Base-by-base conservation (phyloP, 2,797 vertebrate genomes). In the Meda fulgida region DNA sequence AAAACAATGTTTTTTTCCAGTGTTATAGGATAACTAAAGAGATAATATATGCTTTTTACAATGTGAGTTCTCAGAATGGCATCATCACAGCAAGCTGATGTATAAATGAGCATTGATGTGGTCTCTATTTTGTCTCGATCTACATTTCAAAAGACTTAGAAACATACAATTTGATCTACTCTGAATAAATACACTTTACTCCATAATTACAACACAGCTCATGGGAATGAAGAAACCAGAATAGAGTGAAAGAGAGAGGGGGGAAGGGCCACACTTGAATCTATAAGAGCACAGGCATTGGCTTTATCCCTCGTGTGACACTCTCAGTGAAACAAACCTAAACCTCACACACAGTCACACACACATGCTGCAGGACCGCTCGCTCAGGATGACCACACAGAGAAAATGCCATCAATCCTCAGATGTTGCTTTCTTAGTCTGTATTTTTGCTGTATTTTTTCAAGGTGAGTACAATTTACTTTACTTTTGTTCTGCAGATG, bases 291-390 rank as follows among this genome's bases (percentile, higher is more conserved):
- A 88, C 84, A 87, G 85, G 38, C 83, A 58, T 29, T 38, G 60
- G 79, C 89, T 88, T 89, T 89, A 89, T 90, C 84, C 85, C 80
- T 81, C 11, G 80, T 83, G 84, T 86, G 82, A 58, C 79, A 79
- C 86, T 88, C 77, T 73, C 83, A 53, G 80, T 36, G 38, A 65
- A 63, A 80, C 65, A 87, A 81, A 78, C 46, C 72, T 65, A 81
- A 79, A 88, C 66, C 84, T 67, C 55, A 75, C 79, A 60, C 76
- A 78, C 66, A 70, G n/a, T 31, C 21, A 31, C 75, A 63, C 48
- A 31, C 75, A 81, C 71, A 84, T 29, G 66, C 38, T 77, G 18
- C 40, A 77, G 26, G 34, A 71, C 71, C 29, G 26, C 38, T 60
- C 6, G 3, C 78, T 86, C 55, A 85, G 67, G 65, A 89, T 89